Base-by-base conservation (phyloP, 2,888 invertebrate species). In the Fragum sueziense region DNA sequence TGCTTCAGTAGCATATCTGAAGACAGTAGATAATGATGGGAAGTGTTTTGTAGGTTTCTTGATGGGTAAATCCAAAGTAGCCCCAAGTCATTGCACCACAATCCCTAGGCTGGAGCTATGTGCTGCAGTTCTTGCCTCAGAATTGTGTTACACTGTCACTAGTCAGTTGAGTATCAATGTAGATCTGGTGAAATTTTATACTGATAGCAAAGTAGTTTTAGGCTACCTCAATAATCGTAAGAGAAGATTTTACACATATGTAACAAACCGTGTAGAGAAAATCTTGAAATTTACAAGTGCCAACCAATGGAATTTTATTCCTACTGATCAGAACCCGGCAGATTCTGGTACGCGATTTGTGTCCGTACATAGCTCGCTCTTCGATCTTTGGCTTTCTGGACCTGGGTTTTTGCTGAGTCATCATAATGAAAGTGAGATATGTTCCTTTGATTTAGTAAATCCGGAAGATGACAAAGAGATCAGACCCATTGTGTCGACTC, bases 91-190 rank as follows among this genome's bases (percentile, higher is more conserved):
- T 20, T 51, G 84, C 29, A 67, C 75, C 47, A 85, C 84, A 0
- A 82, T 86, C n/a, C 82, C 86, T 0, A 59, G 80, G 17, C 69
- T 87, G 20, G 85, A 87, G 61, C 72, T 85, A 0, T 84, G 82
- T 61, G 85, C 80, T 14, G 82, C 82, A 14, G 76, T 85, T 7
- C 47, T 81, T 17, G 78, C 79, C 14, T 62, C 78, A 1, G 76
- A 85, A 51, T 29, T 85, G 1, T 41, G 51, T 0, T 61, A 78
- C 11, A 37, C 69, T 29, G 57, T 83, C 14, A 25, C 51, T 22
- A 67, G 74, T 11, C 51, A 76, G 17, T 20, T 86, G 11, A n/a
- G 74, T 14, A 65, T 81, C 9, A 9, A 22, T 9, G 6, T 57
- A 7, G 33, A 33, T 14, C 3, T 22, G 0, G 54, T 72, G 11